Percentiles rank a stretch among this genome's conserved stretches.
Conservation (phyloP, 92 coral and sea anemone genomes). For the Nematostella vectensis region DNA sequence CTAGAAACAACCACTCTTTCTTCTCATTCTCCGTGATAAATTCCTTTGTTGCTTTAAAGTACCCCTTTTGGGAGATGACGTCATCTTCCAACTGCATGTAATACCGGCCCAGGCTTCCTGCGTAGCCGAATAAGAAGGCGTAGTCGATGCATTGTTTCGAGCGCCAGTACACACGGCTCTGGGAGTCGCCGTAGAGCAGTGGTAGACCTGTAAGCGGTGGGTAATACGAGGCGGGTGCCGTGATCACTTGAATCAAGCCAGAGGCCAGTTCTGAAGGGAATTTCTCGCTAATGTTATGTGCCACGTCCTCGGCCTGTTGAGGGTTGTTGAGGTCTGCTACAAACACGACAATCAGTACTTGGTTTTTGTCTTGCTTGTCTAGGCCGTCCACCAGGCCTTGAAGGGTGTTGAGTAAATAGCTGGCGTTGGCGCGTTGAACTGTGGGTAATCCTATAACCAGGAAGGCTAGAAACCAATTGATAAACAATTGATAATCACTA, state of each 20-base stretch:
- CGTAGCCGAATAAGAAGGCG: conserved; percentile 44
- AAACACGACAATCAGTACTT: conserved; percentile 38
- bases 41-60: conserved; percentile 24
- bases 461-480: conserved; percentile 31
- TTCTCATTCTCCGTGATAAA: conserved; percentile 25
- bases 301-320: conserved; percentile 6
- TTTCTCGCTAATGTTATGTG: conserved; percentile 2
- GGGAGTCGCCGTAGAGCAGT: conserved; percentile 41
- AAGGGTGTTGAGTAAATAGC: conserved; percentile 33
- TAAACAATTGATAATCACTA: too few species aligned
- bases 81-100: conserved; percentile 53
- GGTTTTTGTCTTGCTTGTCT: conserved; percentile 24
- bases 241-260: conserved; percentile 32
- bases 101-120: conserved; percentile 30
- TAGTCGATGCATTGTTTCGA: conserved; percentile 64
- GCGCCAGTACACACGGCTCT: conserved; percentile 46
- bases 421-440: conserved; percentile 14
- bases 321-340: conserved; percentile 31
- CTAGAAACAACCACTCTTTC: conserved; percentile 44
- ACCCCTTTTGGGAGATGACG: conserved; percentile 19
- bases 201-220: conserved; percentile 30
- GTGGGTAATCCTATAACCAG: conserved; percentile 65
- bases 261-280: conserved; percentile 26
- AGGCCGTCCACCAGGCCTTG: conserved; percentile 35
- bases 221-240: conserved; percentile 27